Conservation (phyloP, 2,888 invertebrate species). For the Cryptops parisi region DNA sequence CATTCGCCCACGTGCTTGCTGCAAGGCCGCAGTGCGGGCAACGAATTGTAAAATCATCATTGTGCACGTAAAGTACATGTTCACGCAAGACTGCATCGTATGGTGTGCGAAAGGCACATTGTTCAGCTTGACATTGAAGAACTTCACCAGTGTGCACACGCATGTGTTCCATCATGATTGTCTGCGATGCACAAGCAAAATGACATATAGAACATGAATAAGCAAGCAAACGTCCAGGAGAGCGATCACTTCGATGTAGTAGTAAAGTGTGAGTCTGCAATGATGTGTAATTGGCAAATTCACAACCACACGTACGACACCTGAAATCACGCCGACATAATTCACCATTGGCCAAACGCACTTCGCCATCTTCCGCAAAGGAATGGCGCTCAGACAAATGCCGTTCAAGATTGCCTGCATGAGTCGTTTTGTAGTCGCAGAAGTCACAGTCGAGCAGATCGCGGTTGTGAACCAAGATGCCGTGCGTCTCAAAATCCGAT, state of each 20-base stretch:
- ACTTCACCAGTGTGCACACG: constrained; percentile 31
- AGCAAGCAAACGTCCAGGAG: constrained; percentile 11
- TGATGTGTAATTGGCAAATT: constrained; percentile 39
- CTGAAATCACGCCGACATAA: constrained; percentile 43
- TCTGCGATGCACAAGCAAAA: constrained; percentile 34
- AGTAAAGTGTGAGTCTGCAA: constrained; percentile 28
- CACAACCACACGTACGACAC: constrained; percentile 41
- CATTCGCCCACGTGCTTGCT: constrained; percentile 20
- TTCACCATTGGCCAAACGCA: constrained; percentile 37
- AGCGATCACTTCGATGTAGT: constrained; percentile 19
- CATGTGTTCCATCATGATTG: constrained; percentile 38
- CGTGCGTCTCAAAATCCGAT: constrained; percentile 25
- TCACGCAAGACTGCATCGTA: constrained; percentile 26
- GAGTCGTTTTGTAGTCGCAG: constrained; percentile 27
- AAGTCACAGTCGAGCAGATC: constrained; percentile 27
- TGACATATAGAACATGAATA: constrained; percentile 38
- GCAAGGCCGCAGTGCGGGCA: constrained; percentile 27
- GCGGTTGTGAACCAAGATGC: constrained; percentile 25
- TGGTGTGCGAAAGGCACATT: constrained; percentile 25
- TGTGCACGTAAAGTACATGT: constrained; percentile 23
- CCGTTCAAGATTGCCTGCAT: constrained; percentile 25
- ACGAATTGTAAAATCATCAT: constrained; percentile 20
- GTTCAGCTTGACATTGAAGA: constrained; percentile 27
- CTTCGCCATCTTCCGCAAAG: constrained; percentile 4
- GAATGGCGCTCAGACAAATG: constrained; percentile 25